These are phyloP conservation scores for Orthosia cruda DNA, from an alignment of 2,888 invertebrate genomes.

Conservation along the genomic window DNA sequence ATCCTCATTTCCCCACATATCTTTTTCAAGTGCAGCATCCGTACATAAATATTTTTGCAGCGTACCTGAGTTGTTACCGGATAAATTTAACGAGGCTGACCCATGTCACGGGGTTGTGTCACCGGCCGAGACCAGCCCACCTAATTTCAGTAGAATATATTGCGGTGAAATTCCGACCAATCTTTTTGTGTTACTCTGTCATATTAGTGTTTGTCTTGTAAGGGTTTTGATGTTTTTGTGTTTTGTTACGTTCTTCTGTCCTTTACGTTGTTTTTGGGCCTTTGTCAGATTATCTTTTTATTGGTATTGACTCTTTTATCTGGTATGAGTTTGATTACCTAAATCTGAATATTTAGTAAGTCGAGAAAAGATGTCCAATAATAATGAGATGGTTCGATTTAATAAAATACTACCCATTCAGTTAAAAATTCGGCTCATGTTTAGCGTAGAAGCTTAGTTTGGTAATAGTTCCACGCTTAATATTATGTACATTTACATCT, in stretches of 20 bases:
- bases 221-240: slow-evolving; percentile 37
- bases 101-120: slow-evolving; percentile 79
- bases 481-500: too few species aligned
- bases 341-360: too few species aligned
- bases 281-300: neutral
- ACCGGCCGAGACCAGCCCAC: slow-evolving; percentile 70
- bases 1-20: slow-evolving; percentile 54
- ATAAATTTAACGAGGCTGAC: slow-evolving; percentile 83
- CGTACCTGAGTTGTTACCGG: slow-evolving; percentile 70
- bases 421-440: neutral
- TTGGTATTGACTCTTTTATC: neutral
- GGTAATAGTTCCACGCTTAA: neutral
- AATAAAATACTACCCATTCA: neutral
- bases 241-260: slow-evolving; percentile 2
- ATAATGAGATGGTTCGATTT: neutral
- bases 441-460: neutral
- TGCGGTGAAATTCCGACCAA: slow-evolving; percentile 69
- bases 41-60: slow-evolving; percentile 63
- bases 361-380: neutral
- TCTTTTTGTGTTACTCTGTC: slow-evolving; percentile 68
- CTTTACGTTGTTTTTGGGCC: neutral
- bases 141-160: slow-evolving; percentile 78
- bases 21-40: slow-evolving; percentile 69
- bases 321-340: neutral
- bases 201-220: slow-evolving; percentile 62